These are phyloP conservation scores for Thymelicus sylvestris DNA, from an alignment of 2,888 invertebrate genomes.

Conservation along the genomic window DNA sequence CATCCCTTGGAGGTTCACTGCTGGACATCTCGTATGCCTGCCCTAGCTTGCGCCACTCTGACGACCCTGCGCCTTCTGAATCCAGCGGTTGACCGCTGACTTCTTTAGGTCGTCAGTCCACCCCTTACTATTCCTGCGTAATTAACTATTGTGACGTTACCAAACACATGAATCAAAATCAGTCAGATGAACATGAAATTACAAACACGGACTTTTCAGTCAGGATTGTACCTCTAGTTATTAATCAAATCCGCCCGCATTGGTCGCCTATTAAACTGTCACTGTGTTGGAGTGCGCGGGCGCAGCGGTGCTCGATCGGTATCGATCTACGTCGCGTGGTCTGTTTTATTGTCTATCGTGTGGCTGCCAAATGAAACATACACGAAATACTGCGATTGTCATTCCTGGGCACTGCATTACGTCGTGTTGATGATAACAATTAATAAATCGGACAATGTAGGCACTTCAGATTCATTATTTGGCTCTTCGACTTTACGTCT, in stretches of 20 bases:
- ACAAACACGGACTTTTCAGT: background rate
- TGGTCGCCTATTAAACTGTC: slow-evolving; percentile 27
- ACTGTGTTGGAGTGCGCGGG: slow-evolving; percentile 19
- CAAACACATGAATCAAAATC: no score
- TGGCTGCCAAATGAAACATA: slow-evolving; percentile 19
- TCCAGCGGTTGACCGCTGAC: no score
- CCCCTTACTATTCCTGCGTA: no score
- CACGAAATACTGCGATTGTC: slow-evolving; percentile 6
- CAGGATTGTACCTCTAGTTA: background rate
- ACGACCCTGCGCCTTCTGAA: no score
- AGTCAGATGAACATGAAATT: no score
- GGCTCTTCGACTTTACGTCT: background rate
- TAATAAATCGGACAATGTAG: background rate
- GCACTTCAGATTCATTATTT: background rate
- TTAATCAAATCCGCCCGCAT: slow-evolving; percentile 27
- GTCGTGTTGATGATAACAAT: background rate
- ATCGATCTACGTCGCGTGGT: slow-evolving; percentile 11
- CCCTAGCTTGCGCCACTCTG: no score
- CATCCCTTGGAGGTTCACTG: no score
- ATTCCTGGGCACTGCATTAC: background rate
- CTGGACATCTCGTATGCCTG: no score
- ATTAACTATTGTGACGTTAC: no score
- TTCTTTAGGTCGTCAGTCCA: no score
- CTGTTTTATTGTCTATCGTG: slow-evolving; percentile 6
- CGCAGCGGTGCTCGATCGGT: slow-evolving; percentile 8